Conservation (phyloP, 2,797 vertebrate species). For the Hozukius guyotensis region DNA sequence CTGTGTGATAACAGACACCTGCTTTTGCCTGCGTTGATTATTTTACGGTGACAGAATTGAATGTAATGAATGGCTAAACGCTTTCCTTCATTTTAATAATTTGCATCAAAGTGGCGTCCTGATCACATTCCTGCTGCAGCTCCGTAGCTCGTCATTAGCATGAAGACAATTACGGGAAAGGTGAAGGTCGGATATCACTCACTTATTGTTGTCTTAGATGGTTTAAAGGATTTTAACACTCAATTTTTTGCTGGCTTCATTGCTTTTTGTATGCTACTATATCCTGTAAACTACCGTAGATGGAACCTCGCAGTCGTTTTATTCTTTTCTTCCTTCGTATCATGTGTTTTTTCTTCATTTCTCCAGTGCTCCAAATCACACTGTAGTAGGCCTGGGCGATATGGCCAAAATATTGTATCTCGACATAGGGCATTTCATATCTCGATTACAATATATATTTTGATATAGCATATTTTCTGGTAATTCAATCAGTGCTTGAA, state of each 20-base stretch:
- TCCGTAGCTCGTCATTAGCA: background rate
- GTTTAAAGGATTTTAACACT: background rate
- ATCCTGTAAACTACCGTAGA: background rate
- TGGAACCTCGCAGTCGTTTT: background rate
- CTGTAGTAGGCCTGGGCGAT: no score
- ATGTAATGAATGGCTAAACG: conserved; percentile 46
- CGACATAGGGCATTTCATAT: no score
- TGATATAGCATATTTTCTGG: no score
- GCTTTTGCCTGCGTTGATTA: conserved; percentile 50
- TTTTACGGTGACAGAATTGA: conserved; percentile 29
- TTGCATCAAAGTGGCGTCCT: conserved; percentile 15
- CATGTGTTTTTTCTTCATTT: background rate
- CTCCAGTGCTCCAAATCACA: background rate
- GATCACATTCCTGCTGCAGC: background rate
- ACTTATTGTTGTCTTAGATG: background rate
- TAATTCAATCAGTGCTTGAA: no score
- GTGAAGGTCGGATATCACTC: background rate
- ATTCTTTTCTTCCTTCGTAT: background rate
- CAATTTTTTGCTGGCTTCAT: background rate
- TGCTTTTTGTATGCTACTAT: background rate
- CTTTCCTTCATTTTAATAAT: conserved; percentile 23
- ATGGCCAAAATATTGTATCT: no score
- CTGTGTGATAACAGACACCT: conserved; percentile 58
- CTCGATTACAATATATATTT: no score
- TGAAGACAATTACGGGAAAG: background rate